Evolutionary conservation across 2,888 invertebrate genomes (phyloP).

Genomic region (Anthophora plumipes): DNA sequence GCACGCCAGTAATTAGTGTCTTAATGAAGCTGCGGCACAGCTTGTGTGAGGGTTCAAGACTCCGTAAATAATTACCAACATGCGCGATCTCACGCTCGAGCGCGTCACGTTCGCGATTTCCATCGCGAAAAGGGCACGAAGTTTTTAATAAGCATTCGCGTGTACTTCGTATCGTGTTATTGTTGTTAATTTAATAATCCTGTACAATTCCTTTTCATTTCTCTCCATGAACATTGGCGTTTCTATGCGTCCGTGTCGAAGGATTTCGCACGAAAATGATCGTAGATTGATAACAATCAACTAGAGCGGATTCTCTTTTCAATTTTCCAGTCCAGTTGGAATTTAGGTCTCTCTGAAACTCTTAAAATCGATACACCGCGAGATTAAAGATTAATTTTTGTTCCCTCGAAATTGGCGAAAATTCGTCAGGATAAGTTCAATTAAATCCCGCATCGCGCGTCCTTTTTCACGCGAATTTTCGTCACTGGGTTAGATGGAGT

Average conservation of each 20-base stretch:
- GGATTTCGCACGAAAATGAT: conserved; percentile 9
- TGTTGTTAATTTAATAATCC: conserved; percentile 62
- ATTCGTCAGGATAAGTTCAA: neutral
- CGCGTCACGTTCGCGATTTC: conserved; percentile 46
- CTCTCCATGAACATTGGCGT: neutral
- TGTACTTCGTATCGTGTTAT: conserved; percentile 41
- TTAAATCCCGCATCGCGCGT: conserved; percentile 35
- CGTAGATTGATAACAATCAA: neutral
- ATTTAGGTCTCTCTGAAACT: neutral
- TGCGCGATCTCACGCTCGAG: conserved; percentile 65
- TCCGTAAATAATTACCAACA: conserved; percentile 75
- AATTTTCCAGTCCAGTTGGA: conserved; percentile 1
- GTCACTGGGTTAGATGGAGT: neutral
- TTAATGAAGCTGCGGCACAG: conserved; percentile 70
- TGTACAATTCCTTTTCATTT: neutral
- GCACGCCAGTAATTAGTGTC: conserved; percentile 79
- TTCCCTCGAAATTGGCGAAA: neutral
- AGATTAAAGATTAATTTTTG: conserved; percentile 2
- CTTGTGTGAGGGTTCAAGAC: conserved; percentile 46
- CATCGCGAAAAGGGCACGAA: conserved; percentile 41
- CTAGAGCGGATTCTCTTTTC: conserved; percentile 4
- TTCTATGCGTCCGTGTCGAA: neutral
- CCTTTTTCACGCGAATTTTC: conserved; percentile 4
- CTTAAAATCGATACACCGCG: conserved; percentile 9
- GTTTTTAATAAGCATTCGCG: conserved; percentile 63